A percentile compares a stretch with the other conserved stretches of the same genome.
phyloP scores from a whole-genome alignment of 2,888 invertebrate species.

The Chloroclystis v-ata region DNA sequence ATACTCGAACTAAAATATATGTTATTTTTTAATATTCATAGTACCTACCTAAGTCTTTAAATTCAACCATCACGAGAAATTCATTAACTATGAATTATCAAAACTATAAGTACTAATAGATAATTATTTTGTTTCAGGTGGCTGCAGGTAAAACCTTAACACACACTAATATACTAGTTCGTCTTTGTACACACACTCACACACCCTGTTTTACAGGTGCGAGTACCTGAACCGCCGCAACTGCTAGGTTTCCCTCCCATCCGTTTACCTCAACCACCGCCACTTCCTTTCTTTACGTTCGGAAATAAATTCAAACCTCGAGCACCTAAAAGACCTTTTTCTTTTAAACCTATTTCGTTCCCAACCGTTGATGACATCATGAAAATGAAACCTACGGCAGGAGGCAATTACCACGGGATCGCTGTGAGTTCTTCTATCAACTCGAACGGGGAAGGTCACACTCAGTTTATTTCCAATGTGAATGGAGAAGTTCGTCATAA shows the following conservation, averaged over 20 bases:
- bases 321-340: neutral
- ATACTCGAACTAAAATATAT: no score
- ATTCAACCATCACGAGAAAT: no score
- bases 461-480: conserved; percentile 6
- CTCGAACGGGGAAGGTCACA: conserved; percentile 2
- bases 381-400: neutral
- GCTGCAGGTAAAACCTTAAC: conserved; percentile 14
- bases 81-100: no score
- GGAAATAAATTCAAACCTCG: neutral
- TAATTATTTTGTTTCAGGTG: no score
- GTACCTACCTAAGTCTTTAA: no score
- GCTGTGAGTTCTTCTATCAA: neutral
- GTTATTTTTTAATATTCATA: no score
- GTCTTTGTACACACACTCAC: conserved; percentile 43
- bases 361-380: neutral
- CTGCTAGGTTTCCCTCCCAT: conserved; percentile 3
- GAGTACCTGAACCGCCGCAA: neutral
- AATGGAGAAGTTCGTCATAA: conserved; percentile 15
- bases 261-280: conserved; percentile 6
- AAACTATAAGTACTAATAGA: no score
- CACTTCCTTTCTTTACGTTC: neutral
- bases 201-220: conserved; percentile 27
- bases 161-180: conserved; percentile 35
- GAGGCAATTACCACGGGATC: neutral
- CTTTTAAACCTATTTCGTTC: neutral